Evolutionary conservation across 2,888 invertebrate species (phyloP).

Genomic region (Drosophila neotestacea): DNA sequence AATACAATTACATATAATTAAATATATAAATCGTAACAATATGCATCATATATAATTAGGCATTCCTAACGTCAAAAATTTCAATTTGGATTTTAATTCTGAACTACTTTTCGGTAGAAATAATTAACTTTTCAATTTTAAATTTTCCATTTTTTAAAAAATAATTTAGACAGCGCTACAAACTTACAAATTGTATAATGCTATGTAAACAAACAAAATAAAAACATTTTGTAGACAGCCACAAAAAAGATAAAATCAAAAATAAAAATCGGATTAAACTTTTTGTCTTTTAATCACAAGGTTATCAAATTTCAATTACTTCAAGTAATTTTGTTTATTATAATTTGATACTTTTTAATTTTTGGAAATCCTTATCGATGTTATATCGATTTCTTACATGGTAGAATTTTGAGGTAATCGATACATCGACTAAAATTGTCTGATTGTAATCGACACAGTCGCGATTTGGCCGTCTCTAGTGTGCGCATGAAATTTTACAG

Average conservation of each 20-base stretch:
- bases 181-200: slow-evolving; percentile 44
- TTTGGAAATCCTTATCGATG: neutral
- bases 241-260: slow-evolving; percentile 45
- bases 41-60: slow-evolving; percentile 63
- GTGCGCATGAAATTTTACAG: slow-evolving; percentile 58
- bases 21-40: slow-evolving; percentile 40
- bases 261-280: slow-evolving; percentile 46
- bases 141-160: slow-evolving; percentile 33
- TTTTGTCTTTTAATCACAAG: slow-evolving; percentile 10
- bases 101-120: slow-evolving; percentile 24
- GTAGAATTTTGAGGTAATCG: slow-evolving; percentile 1
- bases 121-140: slow-evolving; percentile 13
- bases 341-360: neutral
- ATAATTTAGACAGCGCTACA: slow-evolving; percentile 49
- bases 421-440: slow-evolving; percentile 7
- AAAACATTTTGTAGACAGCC: slow-evolving; percentile 50
- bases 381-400: neutral
- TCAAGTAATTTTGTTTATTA: too few relatives aligned
- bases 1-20: slow-evolving; percentile 24
- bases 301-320: too few relatives aligned
- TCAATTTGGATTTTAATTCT: slow-evolving; percentile 45
- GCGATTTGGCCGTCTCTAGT: slow-evolving; percentile 23
- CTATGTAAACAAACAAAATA: slow-evolving; percentile 46
- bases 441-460: slow-evolving; percentile 16
- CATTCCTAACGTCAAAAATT: slow-evolving; percentile 67